phyloP scores from a whole-genome alignment of 64 coral and sea anemone genomes.

The Montipora foliosa region DNA sequence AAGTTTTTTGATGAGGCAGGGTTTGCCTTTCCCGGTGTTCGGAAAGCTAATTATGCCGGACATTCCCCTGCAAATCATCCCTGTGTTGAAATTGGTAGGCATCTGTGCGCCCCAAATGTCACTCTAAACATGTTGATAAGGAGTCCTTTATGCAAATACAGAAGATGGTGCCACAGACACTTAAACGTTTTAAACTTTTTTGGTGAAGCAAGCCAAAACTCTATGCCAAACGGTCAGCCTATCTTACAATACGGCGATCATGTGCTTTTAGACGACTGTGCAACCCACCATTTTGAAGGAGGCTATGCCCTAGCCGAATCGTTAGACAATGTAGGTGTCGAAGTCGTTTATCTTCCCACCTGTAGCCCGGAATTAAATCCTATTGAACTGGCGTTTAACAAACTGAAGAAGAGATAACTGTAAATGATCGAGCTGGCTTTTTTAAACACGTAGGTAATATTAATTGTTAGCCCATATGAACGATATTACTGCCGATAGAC shows the following conservation, averaged over 20 bases:
- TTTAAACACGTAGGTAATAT: too few species aligned
- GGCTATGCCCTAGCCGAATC: constrained; percentile 18
- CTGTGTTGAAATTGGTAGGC: constrained; percentile 8
- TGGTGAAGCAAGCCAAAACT: too few species aligned
- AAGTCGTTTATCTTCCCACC: constrained; percentile 49
- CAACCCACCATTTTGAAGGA: constrained; percentile 25
- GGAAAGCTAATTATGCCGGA: background rate
- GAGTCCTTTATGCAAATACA: constrained; percentile 29
- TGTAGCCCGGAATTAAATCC: constrained; percentile 43
- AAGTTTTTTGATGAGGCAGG: constrained; percentile 51
- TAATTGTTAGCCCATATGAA: too few species aligned
- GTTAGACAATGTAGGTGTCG: constrained; percentile 39
- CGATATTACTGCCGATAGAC: too few species aligned
- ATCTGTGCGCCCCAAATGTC: background rate
- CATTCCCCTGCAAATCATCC: background rate
- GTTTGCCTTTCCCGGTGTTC: background rate
- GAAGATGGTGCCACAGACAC: constrained; percentile 5
- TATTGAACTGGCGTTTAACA: background rate
- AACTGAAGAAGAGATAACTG: background rate
- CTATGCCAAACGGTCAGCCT: too few species aligned
- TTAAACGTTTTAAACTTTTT: background rate
- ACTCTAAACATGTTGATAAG: constrained; percentile 29
- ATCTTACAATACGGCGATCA: too few species aligned
- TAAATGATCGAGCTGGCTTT: too few species aligned
- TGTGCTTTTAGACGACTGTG: constrained; percentile 22